Base-by-base conservation (phyloP, 1,140 invertebrate genomes). In the Drosophila setifemur region DNA sequence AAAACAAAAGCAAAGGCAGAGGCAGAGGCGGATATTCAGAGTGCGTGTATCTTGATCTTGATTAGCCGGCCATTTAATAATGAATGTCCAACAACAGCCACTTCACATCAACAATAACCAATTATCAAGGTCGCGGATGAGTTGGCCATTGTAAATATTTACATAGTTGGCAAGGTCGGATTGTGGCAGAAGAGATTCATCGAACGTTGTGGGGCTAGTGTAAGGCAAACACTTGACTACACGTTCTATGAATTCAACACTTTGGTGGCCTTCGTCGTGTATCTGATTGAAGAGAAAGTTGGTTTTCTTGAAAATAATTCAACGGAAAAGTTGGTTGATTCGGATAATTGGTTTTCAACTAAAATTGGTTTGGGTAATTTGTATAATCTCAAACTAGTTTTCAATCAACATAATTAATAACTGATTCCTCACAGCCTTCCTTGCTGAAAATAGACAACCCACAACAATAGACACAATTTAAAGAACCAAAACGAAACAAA, bases 61-160 rank as follows among this genome's bases (percentile, higher is more conserved):
- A 73, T 73, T 73, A 53, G 57, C 45, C 43, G 29, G 39, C 45
- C 47, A 64, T 64, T 64, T 63, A 66, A 64, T 64, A 37, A 64
- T 64, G 57, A 64, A 18, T 64, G 49, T 31, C 61, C 61, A 66
- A 29, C 31, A 44, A 16, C 14, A 12, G 12, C 14, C 35, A 19
- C 50, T 14, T 9, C 4, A 39, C 19, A 43, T n/a, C 42, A 63
- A 44, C 54, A 60, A 44, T 37, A 67, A 47, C 33, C 33, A 42
- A 63, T 61, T 42, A 53, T 72, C 67, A 71, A 71, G 67, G 67
- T 43, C 53, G 33, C 9, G 44, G 67, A 58, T 70, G 67, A 70
- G 67, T 60, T 71, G 25, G 66, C 40, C 61, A 52, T 72, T 69
- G 63, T 72, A 72, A 71, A 72, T 71, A 71, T 71, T 71, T 71